phyloP scores from a whole-genome alignment of 2,797 vertebrate species.

The Melanogrammus aeglefinus region DNA sequence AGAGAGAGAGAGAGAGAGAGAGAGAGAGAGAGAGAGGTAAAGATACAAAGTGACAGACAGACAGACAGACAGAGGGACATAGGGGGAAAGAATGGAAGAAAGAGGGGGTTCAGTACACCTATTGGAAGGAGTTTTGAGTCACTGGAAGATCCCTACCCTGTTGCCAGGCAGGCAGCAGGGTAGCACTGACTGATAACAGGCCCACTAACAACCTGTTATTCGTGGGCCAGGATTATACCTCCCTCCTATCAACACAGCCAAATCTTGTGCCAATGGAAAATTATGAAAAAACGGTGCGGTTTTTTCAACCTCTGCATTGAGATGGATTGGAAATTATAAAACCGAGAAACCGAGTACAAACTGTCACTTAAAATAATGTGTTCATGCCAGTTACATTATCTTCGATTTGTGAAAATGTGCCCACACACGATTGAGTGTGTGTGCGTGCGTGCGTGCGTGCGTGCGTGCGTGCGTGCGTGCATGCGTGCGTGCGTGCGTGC shows the following conservation, averaged over 20 bases:
- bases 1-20: neutral
- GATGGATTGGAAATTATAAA: neutral
- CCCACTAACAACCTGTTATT: neutral
- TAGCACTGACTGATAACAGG: neutral
- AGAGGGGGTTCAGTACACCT: slow-evolving; percentile 28
- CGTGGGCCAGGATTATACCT: no score
- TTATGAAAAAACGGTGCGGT: neutral
- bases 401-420: neutral
- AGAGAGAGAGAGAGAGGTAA: slow-evolving; percentile 16
- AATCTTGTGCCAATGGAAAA: neutral
- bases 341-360: no score
- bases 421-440: neutral
- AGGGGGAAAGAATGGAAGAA: slow-evolving; percentile 14
- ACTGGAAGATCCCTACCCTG: slow-evolving; percentile 48
- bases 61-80: neutral
- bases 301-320: neutral
- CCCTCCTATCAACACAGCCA: neutral
- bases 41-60: neutral
- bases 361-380: no score
- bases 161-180: no score
- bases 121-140: slow-evolving; percentile 54
- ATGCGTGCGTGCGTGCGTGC: neutral
- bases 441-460: neutral
- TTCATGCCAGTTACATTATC: no score
- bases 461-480: neutral